These are phyloP conservation scores for Campaea margaritaria DNA, from an alignment of 2,888 invertebrate genomes.

Conservation along the genomic window DNA sequence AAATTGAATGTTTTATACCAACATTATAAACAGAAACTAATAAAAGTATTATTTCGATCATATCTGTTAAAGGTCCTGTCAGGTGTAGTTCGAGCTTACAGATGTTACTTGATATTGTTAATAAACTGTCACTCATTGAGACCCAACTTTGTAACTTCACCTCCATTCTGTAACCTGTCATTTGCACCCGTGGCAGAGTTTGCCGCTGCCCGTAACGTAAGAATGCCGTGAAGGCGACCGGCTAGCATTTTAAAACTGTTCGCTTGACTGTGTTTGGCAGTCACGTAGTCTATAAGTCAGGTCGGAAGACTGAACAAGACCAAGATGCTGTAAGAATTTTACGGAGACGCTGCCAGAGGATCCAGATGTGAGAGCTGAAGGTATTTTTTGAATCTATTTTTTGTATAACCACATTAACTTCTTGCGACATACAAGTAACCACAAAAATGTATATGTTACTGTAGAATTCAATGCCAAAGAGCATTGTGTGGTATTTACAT, in stretches of 20 bases:
- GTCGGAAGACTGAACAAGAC: slow-evolving; percentile 84
- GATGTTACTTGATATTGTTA: slow-evolving; percentile 68
- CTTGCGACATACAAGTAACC: slow-evolving; percentile 53
- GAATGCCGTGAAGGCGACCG: slow-evolving; percentile 68
- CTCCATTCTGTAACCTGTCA: slow-evolving; percentile 55
- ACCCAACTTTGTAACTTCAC: slow-evolving; percentile 60
- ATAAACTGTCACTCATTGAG: slow-evolving; percentile 62
- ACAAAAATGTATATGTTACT: slow-evolving; percentile 28
- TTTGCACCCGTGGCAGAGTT: slow-evolving; percentile 54
- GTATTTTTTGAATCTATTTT: slow-evolving; percentile 84
- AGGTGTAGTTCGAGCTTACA: slow-evolving; percentile 84
- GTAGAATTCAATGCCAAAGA: slow-evolving; percentile 17
- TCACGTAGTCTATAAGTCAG: slow-evolving; percentile 86
- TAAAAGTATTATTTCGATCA: slow-evolving; percentile 82
- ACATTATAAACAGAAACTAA: slow-evolving; percentile 76
- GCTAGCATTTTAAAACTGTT: slow-evolving; percentile 84
- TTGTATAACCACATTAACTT: slow-evolving; percentile 73
- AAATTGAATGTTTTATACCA: slow-evolving; percentile 70
- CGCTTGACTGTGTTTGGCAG: slow-evolving; percentile 85
- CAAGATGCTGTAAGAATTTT: slow-evolving; percentile 81
- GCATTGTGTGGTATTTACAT: slow-evolving; percentile 22
- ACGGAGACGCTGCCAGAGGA: slow-evolving; percentile 82
- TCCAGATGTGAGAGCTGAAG: slow-evolving; percentile 77
- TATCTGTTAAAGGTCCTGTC: slow-evolving; percentile 86
- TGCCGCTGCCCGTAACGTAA: slow-evolving; percentile 62